Conservation (phyloP, 2,113 vertebrate species). For the Perca flavescens region DNA sequence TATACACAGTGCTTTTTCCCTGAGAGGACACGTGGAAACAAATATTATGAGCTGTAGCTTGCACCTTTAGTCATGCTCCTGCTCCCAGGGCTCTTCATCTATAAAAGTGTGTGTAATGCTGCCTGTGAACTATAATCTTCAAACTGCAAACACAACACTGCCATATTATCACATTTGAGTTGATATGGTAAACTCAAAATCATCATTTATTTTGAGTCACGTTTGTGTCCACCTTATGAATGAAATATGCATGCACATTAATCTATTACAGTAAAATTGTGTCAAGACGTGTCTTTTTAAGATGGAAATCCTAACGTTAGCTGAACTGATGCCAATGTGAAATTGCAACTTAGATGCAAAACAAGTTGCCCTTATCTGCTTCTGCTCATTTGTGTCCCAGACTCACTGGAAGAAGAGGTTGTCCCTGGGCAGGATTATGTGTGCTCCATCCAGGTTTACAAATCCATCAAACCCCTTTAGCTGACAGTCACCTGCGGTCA, state of each 20-base stretch:
- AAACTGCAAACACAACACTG: background rate
- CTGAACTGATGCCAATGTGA: background rate
- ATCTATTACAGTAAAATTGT: background rate
- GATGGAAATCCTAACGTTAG: background rate
- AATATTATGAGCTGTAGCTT: slow-evolving; percentile 74
- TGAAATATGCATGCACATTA: slow-evolving; percentile 3
- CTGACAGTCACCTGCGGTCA: background rate
- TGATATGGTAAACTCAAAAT: background rate
- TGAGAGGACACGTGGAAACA: slow-evolving; percentile 60
- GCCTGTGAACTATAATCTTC: slow-evolving; percentile 1
- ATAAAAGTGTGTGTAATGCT: slow-evolving; percentile 29
- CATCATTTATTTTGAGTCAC: background rate
- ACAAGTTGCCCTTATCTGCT: background rate
- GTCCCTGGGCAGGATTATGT: background rate
- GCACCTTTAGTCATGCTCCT: slow-evolving; percentile 26
- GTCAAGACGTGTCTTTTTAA: background rate
- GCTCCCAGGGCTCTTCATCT: slow-evolving; percentile 36
- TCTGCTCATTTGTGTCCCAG: slow-evolving; percentile 14
- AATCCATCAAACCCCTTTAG: background rate
- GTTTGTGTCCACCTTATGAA: background rate
- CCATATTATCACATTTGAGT: background rate
- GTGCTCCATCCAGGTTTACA: background rate
- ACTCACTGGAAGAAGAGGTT: slow-evolving; percentile 5
- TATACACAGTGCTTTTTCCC: slow-evolving; percentile 69
- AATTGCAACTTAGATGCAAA: slow-evolving; percentile 12